Evolutionary conservation across 1,140 invertebrate genomes (phyloP), one percentile per base, ranked within the genome.

Genomic region (Watersipora subatra): DNA sequence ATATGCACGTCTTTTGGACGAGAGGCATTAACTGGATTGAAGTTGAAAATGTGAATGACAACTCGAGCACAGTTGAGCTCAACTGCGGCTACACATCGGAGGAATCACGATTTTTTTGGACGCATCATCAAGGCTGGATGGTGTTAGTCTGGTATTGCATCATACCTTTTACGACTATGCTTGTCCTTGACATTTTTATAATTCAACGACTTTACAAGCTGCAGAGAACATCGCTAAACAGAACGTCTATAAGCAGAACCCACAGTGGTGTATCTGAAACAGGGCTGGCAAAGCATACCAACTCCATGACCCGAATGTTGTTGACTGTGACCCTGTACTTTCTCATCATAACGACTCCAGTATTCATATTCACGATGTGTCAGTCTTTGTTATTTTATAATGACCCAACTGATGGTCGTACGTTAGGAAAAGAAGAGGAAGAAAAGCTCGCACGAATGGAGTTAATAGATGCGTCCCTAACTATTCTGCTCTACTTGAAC

Each of bases 1-100:
- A 59, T 22, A 28, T 59, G 58, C 58, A 59, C 22, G 58, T 59
- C 7, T 59, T 59, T 22, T 59, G 58, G 58, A 59, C 58, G 58
- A 59, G 58, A 28, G 58, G 58, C 22, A 25, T 12, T 7, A 28
- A 59, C 22, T 24, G 27, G 58, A 22, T 12, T 12, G 58, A 24
- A 7, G 7, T 22, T 12, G 22, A 24, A 12, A n/a, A 46, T 46
- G 34, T 46, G n/a, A 46, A 46, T 46, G 34, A 46, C 7, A 59
- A 7, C 7, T 7, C 7, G 7, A 28, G 22, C 22, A 28, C 7
- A 12, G 22, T 28, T 12, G 46, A 17, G 46, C 7, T 25, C 22
- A 59, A 59, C 58, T 59, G 58, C 22, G 58, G 58, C 58, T 59
- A 59, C 58, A 24, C 58, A 28, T 24, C 22, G 22, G 7, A 59